phyloP scores from a whole-genome alignment of 2,113 vertebrate species.

The Ophthalmolycus amberensis region DNA sequence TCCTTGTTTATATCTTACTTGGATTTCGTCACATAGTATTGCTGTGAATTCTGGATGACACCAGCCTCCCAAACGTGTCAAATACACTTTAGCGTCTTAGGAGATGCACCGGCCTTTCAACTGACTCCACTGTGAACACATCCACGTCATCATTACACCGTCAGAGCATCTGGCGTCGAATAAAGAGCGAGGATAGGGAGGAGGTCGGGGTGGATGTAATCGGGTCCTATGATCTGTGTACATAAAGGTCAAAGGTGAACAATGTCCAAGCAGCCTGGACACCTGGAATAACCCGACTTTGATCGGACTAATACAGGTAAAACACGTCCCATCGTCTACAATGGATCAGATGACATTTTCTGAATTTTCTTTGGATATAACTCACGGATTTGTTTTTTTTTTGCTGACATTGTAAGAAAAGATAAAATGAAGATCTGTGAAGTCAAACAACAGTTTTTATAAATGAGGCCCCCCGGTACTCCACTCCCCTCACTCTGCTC shows the following conservation, averaged over 20 bases:
- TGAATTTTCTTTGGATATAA: neutral
- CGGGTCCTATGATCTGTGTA: too few relatives aligned
- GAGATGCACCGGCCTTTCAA: neutral
- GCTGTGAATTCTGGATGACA: too few relatives aligned
- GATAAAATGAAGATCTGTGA: constrained; percentile 39
- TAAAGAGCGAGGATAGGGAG: too few relatives aligned
- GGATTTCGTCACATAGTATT: too few relatives aligned
- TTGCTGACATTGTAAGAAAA: constrained; percentile 10
- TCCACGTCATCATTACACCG: too few relatives aligned
- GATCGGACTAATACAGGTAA: neutral
- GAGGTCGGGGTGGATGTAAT: too few relatives aligned
- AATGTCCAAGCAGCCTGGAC: too few relatives aligned
- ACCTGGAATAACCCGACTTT: neutral
- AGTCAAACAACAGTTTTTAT: constrained; percentile 55
- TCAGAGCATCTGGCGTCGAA: too few relatives aligned
- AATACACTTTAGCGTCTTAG: too few relatives aligned
- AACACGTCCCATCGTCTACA: neutral
- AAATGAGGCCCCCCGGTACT: constrained; percentile 49
- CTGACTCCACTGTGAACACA: neutral
- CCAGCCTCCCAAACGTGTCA: neutral
- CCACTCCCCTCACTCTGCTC: constrained; percentile 63
- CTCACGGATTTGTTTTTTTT: neutral
- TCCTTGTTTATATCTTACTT: too few relatives aligned
- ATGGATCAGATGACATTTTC: neutral
- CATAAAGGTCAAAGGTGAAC: neutral